Evolutionary conservation across 2,113 vertebrate species (phyloP), one percentile per base, ranked within the genome.

Genomic region (Otolemur garnettii): DNA sequence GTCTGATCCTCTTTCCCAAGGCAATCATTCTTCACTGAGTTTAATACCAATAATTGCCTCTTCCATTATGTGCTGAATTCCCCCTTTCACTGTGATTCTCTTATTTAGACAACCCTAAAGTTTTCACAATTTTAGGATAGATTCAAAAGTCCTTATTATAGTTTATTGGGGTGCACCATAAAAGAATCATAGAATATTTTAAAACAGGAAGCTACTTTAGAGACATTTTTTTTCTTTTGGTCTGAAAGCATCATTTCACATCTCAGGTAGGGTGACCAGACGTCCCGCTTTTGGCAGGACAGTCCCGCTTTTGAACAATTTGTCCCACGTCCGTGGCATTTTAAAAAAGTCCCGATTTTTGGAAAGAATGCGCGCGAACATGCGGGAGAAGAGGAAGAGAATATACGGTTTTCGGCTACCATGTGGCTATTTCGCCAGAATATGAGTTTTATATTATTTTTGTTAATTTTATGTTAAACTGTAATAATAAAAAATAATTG

Each of bases 61-160:
- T 91, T 89, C 75, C 24, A 42, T 84, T 90, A 84, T 10, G 66
- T 62, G 28, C 85, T 60, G 66, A 75, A 69, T 50, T 79, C 11
- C 19, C 45, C 33, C 30, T 78, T 89, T 75, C 19, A 42, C 87
- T 13, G 66, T 57, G 28, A 85, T 60, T 87, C 8, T 50, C 24
- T 83, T 96, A 18, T 71, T 93, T 42, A 75, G 17, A 87, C 17
- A 71, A 80, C 33, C 38, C 83, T 68, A 87, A 94, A 91, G 17
- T 10, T 4, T 64, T 69, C 42, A 38, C 7, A 71, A 68, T 24
- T 7, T 45, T 53, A 87, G 78, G 11, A 80, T 64, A 62, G 45
- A 93, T n/a, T 74, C n/a, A 85, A 66, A 93, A 77, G 57, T 75
- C n/a, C 83, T 71, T 80, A 87, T 74, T 87, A 45, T 85, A 94